These are phyloP conservation scores for Adelges cooleyi DNA, from an alignment of 1,140 invertebrate genomes.

Conservation along the genomic window DNA sequence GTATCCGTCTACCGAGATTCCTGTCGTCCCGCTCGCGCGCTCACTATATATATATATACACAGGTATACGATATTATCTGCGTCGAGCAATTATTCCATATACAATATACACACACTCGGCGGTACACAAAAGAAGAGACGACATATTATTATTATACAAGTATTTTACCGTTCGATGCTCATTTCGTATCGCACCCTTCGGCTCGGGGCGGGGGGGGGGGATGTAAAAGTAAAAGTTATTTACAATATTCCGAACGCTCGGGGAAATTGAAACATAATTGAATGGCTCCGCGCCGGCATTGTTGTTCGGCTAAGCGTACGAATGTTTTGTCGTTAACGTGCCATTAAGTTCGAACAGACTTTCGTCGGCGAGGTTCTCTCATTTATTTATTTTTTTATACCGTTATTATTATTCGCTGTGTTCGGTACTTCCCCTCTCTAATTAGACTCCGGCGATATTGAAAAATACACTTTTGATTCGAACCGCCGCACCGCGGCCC, in stretches of 20 bases:
- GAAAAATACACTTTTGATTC: constrained; percentile 25
- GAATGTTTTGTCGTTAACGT: constrained; percentile 28
- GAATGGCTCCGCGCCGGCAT: constrained; percentile 13
- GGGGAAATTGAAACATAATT: constrained; percentile 27
- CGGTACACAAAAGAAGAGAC: constrained; percentile 4
- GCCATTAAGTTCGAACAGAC: constrained; percentile 23
- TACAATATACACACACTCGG: background rate
- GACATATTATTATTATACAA: constrained; percentile 6
- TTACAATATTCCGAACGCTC: constrained; percentile 18
- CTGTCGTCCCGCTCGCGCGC: background rate
- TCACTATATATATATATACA: background rate
- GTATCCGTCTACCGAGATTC: constrained; percentile 11
- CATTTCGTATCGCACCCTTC: background rate
- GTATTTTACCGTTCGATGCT: constrained; percentile 26
- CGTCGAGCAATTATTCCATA: too few species aligned
- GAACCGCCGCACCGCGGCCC: background rate
- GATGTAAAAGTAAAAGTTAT: constrained; percentile 17
- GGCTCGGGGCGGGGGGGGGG: too few species aligned
- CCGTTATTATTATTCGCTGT: background rate
- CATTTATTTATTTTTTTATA: constrained; percentile 4
- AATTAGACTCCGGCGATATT: constrained; percentile 19
- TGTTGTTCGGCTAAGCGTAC: constrained; percentile 26
- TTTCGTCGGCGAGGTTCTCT: background rate
- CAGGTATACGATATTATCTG: background rate
- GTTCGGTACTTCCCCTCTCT: constrained; percentile 26